Evolutionary conservation across 2,888 invertebrate genomes (phyloP).

Genomic region (Tethea ocularis): DNA sequence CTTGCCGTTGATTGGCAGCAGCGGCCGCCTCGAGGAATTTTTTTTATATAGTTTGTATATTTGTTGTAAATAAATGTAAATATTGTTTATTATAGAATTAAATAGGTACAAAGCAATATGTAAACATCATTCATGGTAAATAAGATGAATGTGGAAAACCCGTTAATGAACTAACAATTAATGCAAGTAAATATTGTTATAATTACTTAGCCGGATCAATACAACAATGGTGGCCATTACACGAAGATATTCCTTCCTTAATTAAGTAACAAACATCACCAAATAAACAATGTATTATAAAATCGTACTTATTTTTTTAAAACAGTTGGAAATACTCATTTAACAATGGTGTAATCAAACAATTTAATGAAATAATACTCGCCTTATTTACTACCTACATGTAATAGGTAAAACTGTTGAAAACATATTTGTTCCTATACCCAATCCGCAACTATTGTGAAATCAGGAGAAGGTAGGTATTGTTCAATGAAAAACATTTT

Average conservation of each 20-base stretch:
- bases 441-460: too few species aligned
- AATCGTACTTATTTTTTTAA: neutral
- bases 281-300: neutral
- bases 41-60: too few species aligned
- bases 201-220: neutral
- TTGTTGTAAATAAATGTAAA: too few species aligned
- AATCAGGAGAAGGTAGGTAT: too few species aligned
- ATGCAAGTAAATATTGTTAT: neutral
- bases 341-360: neutral
- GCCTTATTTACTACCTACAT: neutral
- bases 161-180: neutral
- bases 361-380: neutral
- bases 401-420: too few species aligned
- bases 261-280: neutral
- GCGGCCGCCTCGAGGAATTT: too few species aligned
- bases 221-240: neutral
- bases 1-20: too few species aligned
- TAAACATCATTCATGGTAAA: slow-evolving; percentile 1
- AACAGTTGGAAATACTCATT: neutral
- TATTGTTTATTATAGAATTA: too few species aligned
- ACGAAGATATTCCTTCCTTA: neutral
- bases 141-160: neutral
- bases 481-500: too few species aligned
- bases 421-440: too few species aligned
- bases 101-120: neutral